These are phyloP conservation scores for Enoplosus armatus DNA, from an alignment of 2,797 vertebrate genomes.

Conservation along the genomic window DNA sequence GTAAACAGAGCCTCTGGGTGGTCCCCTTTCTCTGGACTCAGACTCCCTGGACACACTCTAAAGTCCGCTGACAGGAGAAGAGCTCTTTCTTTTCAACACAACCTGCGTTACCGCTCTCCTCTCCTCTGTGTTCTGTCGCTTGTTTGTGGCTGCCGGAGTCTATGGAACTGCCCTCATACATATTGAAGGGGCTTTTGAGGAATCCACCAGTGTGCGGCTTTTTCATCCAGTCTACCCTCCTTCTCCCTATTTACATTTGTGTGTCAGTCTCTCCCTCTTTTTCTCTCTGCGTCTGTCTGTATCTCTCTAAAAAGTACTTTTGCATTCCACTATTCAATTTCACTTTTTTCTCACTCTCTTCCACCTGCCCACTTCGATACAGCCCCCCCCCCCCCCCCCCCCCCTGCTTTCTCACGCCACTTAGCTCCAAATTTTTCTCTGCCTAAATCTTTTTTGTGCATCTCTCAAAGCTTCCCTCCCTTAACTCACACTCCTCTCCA, in stretches of 20 bases:
- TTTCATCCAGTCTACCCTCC: conserved; percentile 66
- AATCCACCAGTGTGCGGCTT: conserved; percentile 72
- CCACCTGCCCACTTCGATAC: conserved; percentile 68
- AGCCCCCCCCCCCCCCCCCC: conserved; percentile 9
- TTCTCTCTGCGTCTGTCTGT: conserved; percentile 59
- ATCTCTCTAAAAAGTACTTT: conserved; percentile 72
- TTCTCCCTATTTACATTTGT: conserved; percentile 77
- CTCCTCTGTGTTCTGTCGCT: conserved; percentile 61
- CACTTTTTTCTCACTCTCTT: conserved; percentile 63
- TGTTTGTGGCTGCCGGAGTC: conserved; percentile 72
- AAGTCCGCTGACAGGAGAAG: conserved; percentile 74
- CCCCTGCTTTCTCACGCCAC: conserved; percentile 64
- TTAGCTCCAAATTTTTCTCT: conserved; percentile 47
- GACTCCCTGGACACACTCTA: conserved; percentile 63
- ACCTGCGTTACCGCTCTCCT: conserved; percentile 64
- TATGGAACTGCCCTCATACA: conserved; percentile 79
- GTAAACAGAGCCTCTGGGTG: conserved; percentile 81
- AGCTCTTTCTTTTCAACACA: conserved; percentile 70
- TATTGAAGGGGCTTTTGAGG: conserved; percentile 83
- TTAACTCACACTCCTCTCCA: conserved; percentile 20
- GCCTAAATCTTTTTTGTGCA: conserved; percentile 34
- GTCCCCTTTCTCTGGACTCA: conserved; percentile 68
- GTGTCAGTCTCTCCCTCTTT: conserved; percentile 71
- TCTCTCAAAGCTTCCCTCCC: conserved; percentile 23
- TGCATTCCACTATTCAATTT: conserved; percentile 71